Evolutionary conservation across 2,888 invertebrate species (phyloP), one percentile per base, ranked within the genome.

Genomic region (Pimpla rufipes): DNA sequence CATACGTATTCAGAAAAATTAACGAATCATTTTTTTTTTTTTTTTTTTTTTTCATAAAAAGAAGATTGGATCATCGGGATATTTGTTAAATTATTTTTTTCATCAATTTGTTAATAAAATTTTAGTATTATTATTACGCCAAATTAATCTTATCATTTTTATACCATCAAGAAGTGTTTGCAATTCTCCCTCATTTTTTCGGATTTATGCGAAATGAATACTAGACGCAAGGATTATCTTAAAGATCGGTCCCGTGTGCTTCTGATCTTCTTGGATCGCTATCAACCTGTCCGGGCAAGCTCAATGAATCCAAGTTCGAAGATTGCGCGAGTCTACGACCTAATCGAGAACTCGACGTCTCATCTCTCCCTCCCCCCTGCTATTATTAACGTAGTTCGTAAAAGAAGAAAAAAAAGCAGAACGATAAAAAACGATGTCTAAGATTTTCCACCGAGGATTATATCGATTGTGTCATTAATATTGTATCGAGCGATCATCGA

Each of bases 231-330:
- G n/a, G n/a, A n/a, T n/a, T n/a, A n/a, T n/a, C n/a, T 47, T 47
- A 13, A 62, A 0, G 47, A 73, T 37, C n/a, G 50, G 45, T 11
- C 8, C 11, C n/a, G 16, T 11, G 50, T 35, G 50, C 50, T 47
- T 50, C 35, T 50, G 8, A 67, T 11, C 50, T 68, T 64, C 64
- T 50, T 11, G 40, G 64, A 66, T 75, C 52, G 66, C 47, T 73
- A 50, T 66, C 21, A 55, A 66, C 23, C 55, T 75, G 42, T 66
- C 42, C 75, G 40, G 55, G 21, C 66, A 66, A 40, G 66, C 75
- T 75, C 75, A 66, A 66, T 55, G 40, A 75, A 55, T 75, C 16
- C 40, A 75, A 64, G n/a, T 66, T 66, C 40, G 40, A 64, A 66
- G 40, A 52, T 29, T 70, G 7, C 23, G 18, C 62, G 62, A 73